A percentile compares a stretch with the other conserved stretches of the same genome.
phyloP scores from a whole-genome alignment of 2,797 vertebrate species.

The Lutjanus argentimaculatus region DNA sequence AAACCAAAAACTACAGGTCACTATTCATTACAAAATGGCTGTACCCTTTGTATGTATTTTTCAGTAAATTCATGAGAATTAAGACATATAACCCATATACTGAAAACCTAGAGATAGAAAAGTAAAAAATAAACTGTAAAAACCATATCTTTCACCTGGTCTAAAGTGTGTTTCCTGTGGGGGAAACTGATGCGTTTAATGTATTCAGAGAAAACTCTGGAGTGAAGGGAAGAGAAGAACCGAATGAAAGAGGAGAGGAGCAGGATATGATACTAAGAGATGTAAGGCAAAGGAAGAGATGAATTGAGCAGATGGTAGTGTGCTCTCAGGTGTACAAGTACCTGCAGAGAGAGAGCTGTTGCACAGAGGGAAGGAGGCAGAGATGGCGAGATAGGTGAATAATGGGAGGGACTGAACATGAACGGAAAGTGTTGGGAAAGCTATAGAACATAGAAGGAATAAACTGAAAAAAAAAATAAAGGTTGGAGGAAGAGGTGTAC shows the following conservation, averaged over 20 bases:
- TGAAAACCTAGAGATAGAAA: not conserved
- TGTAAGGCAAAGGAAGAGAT: constrained; percentile 53
- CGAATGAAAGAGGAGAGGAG: not conserved
- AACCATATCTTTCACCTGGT: constrained; percentile 3
- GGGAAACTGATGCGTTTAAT: constrained; percentile 35
- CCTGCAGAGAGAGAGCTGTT: constrained; percentile 76
- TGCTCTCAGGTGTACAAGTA: constrained; percentile 74
- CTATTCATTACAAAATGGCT: not conserved
- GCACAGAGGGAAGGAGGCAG: constrained; percentile 67
- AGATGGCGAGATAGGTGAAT: constrained; percentile 60
- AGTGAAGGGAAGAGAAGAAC: constrained; percentile 12
- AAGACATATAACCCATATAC: not conserved
- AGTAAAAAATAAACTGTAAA: not conserved
- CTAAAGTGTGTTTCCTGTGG: constrained; percentile 10
- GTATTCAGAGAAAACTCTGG: constrained; percentile 33
- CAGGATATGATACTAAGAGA: constrained; percentile 37
- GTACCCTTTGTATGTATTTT: not conserved
- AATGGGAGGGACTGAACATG: constrained; percentile 55
- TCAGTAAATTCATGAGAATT: not conserved
- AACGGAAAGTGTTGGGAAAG: constrained; percentile 35
- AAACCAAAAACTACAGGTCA: not conserved
- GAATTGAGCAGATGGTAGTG: constrained; percentile 71
- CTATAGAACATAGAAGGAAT: constrained; percentile 31
- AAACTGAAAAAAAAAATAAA: constrained; percentile 19
- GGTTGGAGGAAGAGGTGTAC: constrained; percentile 18